Percentiles rank a stretch among this genome's conserved stretches.
phyloP scores from a whole-genome alignment of 2,888 invertebrate species.

The Escarpia spicata region DNA sequence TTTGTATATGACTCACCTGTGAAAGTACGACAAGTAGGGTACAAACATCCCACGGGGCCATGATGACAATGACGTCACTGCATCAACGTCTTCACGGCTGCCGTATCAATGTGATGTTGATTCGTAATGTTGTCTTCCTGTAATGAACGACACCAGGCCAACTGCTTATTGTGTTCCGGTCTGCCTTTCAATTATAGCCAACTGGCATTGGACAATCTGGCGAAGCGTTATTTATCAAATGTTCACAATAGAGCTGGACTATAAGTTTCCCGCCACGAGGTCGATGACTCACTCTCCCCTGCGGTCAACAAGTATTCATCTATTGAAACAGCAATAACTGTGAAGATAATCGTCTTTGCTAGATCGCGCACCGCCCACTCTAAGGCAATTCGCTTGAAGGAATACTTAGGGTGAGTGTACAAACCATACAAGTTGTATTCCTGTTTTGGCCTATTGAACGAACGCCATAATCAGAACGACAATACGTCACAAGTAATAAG shows the following conservation, averaged over 20 bases:
- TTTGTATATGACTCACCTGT: background rate
- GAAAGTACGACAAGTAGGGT: background rate
- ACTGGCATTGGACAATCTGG: background rate
- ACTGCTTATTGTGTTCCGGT: background rate
- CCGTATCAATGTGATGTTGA: background rate
- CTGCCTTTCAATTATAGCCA: background rate
- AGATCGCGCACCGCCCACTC: background rate
- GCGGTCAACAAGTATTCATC: background rate
- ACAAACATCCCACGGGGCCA: background rate
- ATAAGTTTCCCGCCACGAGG: background rate
- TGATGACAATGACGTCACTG: background rate
- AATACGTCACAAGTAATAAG: too few relatives aligned
- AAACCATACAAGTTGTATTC: background rate
- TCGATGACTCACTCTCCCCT: background rate
- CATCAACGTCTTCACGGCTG: background rate
- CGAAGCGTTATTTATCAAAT: background rate
- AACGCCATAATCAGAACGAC: too few relatives aligned
- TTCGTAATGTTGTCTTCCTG: background rate
- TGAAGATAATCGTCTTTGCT: background rate
- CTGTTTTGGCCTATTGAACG: background rate
- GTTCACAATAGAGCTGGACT: background rate
- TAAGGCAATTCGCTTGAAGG: background rate
- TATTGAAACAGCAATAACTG: background rate
- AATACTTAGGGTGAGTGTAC: background rate
- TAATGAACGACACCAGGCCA: background rate